Conservation (phyloP, 2,888 invertebrate species). For the Gonocerus acuteangulatus region DNA sequence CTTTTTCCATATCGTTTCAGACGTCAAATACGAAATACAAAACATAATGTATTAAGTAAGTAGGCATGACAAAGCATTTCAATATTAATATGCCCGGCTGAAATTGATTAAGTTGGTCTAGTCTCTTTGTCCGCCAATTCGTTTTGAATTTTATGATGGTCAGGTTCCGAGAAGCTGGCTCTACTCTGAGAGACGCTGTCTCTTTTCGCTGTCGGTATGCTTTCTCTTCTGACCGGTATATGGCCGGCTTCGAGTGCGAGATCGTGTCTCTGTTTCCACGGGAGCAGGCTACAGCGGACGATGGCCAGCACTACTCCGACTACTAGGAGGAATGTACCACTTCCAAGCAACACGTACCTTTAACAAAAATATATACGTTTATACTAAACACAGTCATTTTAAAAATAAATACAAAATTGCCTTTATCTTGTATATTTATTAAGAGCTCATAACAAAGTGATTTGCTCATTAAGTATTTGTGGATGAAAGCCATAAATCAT, state of each 20-base stretch:
- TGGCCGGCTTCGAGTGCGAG: slow-evolving; percentile 12
- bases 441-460: too few relatives aligned
- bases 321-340: slow-evolving; percentile 56
- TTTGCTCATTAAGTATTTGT: too few relatives aligned
- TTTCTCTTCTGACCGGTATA: slow-evolving; percentile 6
- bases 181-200: slow-evolving; percentile 10
- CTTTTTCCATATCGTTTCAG: too few relatives aligned
- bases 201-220: background rate
- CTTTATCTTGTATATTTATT: too few relatives aligned
- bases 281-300: slow-evolving; percentile 57
- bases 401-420: too few relatives aligned
- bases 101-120: slow-evolving; percentile 5
- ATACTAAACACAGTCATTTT: background rate
- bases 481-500: too few relatives aligned
- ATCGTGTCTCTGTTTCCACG: slow-evolving; percentile 36
- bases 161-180: slow-evolving; percentile 8
- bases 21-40: too few relatives aligned
- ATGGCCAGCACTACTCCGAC: slow-evolving; percentile 58
- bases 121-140: slow-evolving; percentile 1
- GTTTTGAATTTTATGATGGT: background rate
- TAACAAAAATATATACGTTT: background rate
- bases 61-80: too few relatives aligned
- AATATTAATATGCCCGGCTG: too few relatives aligned
- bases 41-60: too few relatives aligned
- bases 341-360: slow-evolving; percentile 55